These are phyloP conservation scores for Anastrepha ludens DNA, from an alignment of 1,140 invertebrate species.

Conservation along the genomic window DNA sequence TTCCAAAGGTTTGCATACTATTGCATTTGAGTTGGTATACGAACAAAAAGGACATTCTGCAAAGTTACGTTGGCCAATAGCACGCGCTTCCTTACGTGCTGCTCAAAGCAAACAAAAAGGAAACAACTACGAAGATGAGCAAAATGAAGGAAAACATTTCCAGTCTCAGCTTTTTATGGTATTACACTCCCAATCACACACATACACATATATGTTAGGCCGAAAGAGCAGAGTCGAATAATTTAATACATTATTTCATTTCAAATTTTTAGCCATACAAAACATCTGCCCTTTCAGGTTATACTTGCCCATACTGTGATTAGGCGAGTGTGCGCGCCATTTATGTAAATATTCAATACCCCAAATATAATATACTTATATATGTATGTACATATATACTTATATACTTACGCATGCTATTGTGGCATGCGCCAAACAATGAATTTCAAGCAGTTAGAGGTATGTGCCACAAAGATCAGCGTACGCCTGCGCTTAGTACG, in stretches of 20 bases:
- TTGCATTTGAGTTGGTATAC: background rate
- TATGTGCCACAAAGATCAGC: too few relatives aligned
- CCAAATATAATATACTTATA: background rate
- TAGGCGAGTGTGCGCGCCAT: slow-evolving; percentile 6
- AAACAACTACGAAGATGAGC: background rate
- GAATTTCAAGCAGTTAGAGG: background rate
- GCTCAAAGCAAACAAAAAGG: background rate
- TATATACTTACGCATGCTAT: background rate
- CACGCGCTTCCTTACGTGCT: background rate
- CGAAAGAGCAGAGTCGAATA: background rate
- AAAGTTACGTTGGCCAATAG: background rate
- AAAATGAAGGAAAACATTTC: background rate
- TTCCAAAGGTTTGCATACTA: slow-evolving; percentile 12
- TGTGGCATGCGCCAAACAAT: background rate
- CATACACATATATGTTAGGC: background rate
- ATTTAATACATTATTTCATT: slow-evolving; percentile 17
- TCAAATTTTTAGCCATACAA: background rate
- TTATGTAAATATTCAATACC: slow-evolving; percentile 18
- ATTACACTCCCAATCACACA: background rate
- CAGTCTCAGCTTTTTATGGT: background rate
- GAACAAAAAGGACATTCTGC: background rate
- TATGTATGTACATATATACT: background rate
- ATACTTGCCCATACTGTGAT: background rate
- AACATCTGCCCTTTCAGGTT: slow-evolving; percentile 20
- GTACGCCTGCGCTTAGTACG: background rate